Conservation (phyloP, 2,797 vertebrate species). For the Microhierax caerulescens region DNA sequence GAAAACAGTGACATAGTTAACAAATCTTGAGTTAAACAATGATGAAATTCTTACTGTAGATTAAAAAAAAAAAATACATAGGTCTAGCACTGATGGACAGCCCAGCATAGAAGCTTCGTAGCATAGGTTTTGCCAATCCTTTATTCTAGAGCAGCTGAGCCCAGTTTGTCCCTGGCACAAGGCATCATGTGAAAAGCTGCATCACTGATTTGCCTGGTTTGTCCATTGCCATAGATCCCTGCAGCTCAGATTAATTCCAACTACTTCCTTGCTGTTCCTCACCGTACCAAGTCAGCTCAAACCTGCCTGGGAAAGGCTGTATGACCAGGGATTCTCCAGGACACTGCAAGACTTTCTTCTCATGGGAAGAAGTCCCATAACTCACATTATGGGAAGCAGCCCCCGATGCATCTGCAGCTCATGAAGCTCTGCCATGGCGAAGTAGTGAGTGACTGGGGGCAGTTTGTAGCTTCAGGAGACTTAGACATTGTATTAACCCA, state of each 20-base stretch:
- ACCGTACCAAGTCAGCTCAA: background rate
- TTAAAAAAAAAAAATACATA: background rate
- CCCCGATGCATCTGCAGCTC: background rate
- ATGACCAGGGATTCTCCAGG: background rate
- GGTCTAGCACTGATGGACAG: background rate
- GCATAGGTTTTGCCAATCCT: background rate
- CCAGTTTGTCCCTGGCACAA: background rate
- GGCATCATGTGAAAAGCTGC: background rate
- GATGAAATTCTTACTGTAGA: background rate
- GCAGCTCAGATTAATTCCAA: background rate
- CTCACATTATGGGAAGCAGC: too few species aligned
- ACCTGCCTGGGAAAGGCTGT: background rate
- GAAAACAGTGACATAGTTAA: background rate
- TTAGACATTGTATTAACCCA: background rate
- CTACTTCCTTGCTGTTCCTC: background rate
- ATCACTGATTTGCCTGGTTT: background rate
- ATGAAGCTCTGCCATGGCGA: background rate
- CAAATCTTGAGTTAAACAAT: background rate
- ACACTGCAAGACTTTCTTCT: background rate
- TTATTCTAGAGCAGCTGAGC: background rate
- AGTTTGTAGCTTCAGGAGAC: background rate
- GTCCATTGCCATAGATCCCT: background rate
- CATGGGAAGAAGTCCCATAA: background rate
- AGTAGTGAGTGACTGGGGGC: accelerated
- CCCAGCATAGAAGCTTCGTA: background rate